Conservation (phyloP, 2,888 invertebrate genomes). For the Agrotis clavis region DNA sequence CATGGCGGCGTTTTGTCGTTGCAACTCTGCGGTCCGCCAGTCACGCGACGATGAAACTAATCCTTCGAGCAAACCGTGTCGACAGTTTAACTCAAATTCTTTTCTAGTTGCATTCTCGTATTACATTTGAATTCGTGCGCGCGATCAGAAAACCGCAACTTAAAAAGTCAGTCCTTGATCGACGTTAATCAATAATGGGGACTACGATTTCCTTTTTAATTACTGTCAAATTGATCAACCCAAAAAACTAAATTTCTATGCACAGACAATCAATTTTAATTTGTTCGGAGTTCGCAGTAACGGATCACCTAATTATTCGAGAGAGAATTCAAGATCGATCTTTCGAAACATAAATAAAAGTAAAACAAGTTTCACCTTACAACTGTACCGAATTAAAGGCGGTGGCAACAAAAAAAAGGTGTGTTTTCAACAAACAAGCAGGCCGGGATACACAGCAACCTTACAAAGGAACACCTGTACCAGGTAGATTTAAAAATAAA, state of each 20-base stretch:
- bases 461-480: constrained; percentile 74
- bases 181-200: constrained; percentile 22
- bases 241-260: constrained; percentile 31
- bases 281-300: constrained; percentile 34
- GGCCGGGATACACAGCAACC: constrained; percentile 70
- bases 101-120: constrained; percentile 45
- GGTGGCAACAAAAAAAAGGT: constrained; percentile 55
- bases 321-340: constrained; percentile 8
- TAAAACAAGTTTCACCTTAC: constrained; percentile 37
- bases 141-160: constrained; percentile 32
- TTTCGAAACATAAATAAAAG: constrained; percentile 24
- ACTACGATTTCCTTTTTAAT: constrained; percentile 46
- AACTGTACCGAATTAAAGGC: constrained; percentile 25
- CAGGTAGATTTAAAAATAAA: constrained; percentile 77
- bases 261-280: constrained; percentile 44
- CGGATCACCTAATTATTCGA: constrained; percentile 19
- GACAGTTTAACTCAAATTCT: constrained; percentile 53
- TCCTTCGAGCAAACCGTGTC: constrained; percentile 57
- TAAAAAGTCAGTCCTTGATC: constrained; percentile 41
- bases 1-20: constrained; percentile 63
- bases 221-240: constrained; percentile 39
- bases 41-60: constrained; percentile 62
- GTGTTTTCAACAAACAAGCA: constrained; percentile 58
- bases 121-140: constrained; percentile 37
- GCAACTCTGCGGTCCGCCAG: constrained; percentile 68